These are phyloP conservation scores for Rhopalosiphum padi DNA, from an alignment of 1,140 invertebrate species.

Conservation along the genomic window DNA sequence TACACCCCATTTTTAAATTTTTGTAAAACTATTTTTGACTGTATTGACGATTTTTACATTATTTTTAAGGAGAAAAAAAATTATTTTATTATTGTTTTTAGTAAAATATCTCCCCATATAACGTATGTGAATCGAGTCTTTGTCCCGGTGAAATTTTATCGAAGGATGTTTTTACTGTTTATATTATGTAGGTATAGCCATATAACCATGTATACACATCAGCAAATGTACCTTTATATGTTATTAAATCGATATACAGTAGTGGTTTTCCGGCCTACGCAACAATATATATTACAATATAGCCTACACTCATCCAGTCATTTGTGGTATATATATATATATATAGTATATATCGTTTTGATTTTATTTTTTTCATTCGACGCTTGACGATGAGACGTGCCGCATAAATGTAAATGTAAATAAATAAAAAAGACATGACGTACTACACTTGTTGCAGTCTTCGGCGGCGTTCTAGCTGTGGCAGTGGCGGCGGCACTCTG, in stretches of 20 bases:
- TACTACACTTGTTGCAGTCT: not conserved
- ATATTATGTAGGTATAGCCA: too few relatives aligned
- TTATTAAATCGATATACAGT: not conserved
- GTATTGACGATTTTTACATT: too few relatives aligned
- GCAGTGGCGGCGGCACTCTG: not conserved
- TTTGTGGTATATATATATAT: not conserved
- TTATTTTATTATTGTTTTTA: too few relatives aligned
- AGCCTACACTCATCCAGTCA: not conserved
- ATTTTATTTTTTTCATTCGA: not conserved
- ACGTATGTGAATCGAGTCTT: too few relatives aligned
- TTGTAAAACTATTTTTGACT: not conserved
- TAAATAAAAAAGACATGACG: not conserved
- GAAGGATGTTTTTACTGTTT: too few relatives aligned
- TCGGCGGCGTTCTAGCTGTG: not conserved
- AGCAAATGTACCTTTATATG: too few relatives aligned
- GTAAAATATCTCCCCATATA: too few relatives aligned
- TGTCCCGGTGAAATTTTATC: too few relatives aligned
- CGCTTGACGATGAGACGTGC: not conserved
- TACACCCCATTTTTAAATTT: not conserved
- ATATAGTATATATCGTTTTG: not conserved
- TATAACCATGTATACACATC: too few relatives aligned
- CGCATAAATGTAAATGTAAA: constrained; percentile 18
- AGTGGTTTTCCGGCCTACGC: not conserved
- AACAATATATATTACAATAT: not conserved
- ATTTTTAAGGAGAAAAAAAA: too few relatives aligned